phyloP scores from a whole-genome alignment of 1,140 invertebrate genomes.

The Drosophila orosa region DNA sequence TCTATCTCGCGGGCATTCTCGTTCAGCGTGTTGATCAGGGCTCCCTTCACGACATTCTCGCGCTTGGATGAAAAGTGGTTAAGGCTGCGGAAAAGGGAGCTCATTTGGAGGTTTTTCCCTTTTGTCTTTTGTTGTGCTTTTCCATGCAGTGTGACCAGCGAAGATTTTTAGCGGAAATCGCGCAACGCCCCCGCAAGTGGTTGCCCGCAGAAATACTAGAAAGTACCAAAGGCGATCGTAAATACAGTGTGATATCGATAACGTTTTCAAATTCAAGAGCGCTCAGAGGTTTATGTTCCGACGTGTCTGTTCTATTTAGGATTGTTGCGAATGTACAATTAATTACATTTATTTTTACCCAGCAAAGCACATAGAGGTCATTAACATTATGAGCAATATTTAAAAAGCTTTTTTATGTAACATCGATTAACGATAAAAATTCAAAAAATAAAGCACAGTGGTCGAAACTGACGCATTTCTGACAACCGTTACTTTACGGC shows the following conservation, averaged over 20 bases:
- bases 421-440: background rate
- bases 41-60: constrained; percentile 88
- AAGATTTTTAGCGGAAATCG: background rate
- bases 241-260: background rate
- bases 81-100: constrained; percentile 75
- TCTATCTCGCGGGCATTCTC: constrained; percentile 91
- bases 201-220: constrained; percentile 3
- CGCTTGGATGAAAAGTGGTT: constrained; percentile 79
- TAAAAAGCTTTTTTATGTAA: too few species aligned
- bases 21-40: constrained; percentile 89
- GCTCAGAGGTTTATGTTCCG: background rate
- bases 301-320: background rate
- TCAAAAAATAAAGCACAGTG: background rate
- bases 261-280: background rate
- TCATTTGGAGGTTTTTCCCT: constrained; percentile 63
- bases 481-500: constrained; percentile 6
- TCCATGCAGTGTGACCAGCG: constrained; percentile 3
- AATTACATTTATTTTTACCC: too few species aligned
- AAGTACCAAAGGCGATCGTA: background rate
- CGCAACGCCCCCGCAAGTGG: background rate
- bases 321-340: background rate
- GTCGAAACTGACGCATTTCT: background rate
- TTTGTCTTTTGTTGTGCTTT: constrained; percentile 35
- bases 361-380: too few species aligned
- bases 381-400: too few species aligned